Conservation (phyloP, 2,797 vertebrate species). For the Epinephelus malabaricus region DNA sequence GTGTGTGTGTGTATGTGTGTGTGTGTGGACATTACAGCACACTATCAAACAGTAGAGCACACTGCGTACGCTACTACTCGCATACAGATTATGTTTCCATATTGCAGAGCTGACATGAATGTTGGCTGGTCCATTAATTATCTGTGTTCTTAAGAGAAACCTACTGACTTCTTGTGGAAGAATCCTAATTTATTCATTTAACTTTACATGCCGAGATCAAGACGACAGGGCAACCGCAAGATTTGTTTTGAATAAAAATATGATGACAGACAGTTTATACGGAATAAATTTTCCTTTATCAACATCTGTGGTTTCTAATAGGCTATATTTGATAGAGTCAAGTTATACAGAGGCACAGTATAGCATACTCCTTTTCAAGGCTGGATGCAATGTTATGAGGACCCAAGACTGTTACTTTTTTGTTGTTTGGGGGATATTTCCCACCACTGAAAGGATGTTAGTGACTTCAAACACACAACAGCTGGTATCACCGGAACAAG, state of each 20-base stretch:
- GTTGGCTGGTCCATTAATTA: conserved; percentile 58
- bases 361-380: conserved; percentile 14
- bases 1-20: conserved; percentile 15
- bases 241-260: conserved; percentile 44
- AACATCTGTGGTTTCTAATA: conserved; percentile 26
- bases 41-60: conserved; percentile 41
- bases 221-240: conserved; percentile 22
- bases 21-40: conserved; percentile 31
- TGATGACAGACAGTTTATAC: conserved; percentile 19
- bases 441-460: background rate
- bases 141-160: conserved; percentile 28
- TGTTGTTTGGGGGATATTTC: conserved; percentile 21
- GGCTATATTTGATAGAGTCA: background rate
- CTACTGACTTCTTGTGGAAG: conserved; percentile 18
- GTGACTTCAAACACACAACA: conserved; percentile 3
- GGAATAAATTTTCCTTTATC: conserved; percentile 44
- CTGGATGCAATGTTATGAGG: conserved; percentile 17
- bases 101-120: conserved; percentile 58
- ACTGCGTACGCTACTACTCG: conserved; percentile 19
- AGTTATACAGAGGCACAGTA: conserved; percentile 8
- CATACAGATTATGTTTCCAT: conserved; percentile 64
- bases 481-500: conserved; percentile 1
- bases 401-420: conserved; percentile 11
- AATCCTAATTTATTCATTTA: conserved; percentile 53
- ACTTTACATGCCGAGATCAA: conserved; percentile 44